phyloP scores from a whole-genome alignment of 2,888 invertebrate species.

The Watsonalla binaria region DNA sequence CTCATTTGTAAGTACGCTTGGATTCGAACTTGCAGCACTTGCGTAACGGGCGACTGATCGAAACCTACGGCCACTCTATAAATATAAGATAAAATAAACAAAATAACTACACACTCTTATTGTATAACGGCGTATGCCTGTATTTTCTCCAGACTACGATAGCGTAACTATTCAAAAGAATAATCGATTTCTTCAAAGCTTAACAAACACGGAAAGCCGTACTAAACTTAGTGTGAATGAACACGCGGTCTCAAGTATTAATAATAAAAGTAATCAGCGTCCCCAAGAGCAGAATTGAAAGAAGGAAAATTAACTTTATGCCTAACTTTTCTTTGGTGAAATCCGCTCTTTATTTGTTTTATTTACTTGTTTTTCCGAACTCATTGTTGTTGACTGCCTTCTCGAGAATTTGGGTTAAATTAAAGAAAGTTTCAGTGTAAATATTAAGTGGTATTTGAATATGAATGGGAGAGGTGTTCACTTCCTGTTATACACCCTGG shows the following conservation, averaged over 20 bases:
- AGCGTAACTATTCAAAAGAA: neutral
- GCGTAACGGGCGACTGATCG: no score
- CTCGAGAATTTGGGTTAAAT: conserved; percentile 3
- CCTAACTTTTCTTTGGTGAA: conserved; percentile 5
- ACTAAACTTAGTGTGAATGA: neutral
- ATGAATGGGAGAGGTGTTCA: neutral
- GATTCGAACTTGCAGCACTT: no score
- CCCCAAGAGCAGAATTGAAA: conserved; percentile 6
- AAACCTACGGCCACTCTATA: no score
- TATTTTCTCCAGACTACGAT: neutral
- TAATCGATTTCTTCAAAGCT: neutral
- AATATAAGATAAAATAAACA: no score
- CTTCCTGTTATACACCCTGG: neutral
- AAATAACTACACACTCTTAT: no score
- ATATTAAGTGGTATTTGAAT: neutral
- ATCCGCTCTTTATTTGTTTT: conserved; percentile 9
- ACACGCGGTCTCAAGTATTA: neutral
- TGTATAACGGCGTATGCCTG: no score
- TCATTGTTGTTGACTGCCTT: conserved; percentile 1
- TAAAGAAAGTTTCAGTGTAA: neutral
- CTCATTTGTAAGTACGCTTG: no score
- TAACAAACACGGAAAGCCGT: neutral
- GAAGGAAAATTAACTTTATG: conserved; percentile 7
- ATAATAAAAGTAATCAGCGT: conserved; percentile 4
- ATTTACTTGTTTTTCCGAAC: conserved; percentile 7